A percentile compares a stretch with the other conserved stretches of the same genome.
These are phyloP conservation scores for Temnopleurus reevesii DNA, from an alignment of 53 echinoderm and acorn worm species.

Conservation along the genomic window DNA sequence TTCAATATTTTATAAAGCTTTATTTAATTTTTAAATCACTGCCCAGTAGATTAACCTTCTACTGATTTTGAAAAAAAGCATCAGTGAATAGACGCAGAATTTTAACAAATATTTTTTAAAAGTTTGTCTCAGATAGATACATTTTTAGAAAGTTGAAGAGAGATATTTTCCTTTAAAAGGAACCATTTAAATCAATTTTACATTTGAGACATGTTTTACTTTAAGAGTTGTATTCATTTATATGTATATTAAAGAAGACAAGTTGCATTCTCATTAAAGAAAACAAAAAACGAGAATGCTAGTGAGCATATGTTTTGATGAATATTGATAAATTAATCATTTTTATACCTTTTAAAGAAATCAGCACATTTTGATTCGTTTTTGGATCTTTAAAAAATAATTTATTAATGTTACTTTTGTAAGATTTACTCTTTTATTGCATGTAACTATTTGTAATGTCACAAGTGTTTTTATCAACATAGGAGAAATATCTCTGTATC, in stretches of 20 bases:
- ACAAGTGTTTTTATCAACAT: background rate
- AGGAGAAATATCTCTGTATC: conserved; percentile 1
- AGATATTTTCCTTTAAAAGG: background rate
- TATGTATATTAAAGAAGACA: background rate
- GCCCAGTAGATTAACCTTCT: background rate
- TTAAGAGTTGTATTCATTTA: background rate
- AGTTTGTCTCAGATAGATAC: background rate
- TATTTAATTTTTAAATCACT: conserved; percentile 12
- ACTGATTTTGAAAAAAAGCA: background rate
- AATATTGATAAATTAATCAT: background rate
- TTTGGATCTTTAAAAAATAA: background rate
- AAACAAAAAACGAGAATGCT: no score
- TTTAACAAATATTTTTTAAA: no score
- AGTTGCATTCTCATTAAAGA: background rate
- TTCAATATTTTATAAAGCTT: conserved; percentile 13
- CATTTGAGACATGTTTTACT: background rate
- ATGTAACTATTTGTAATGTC: background rate
- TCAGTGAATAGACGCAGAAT: background rate
- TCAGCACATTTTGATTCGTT: conserved; percentile 16
- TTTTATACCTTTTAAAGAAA: conserved; percentile 2
- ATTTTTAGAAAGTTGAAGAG: background rate
- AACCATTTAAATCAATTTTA: background rate
- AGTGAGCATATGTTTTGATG: background rate
- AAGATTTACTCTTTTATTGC: conserved; percentile 2
- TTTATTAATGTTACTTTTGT: conserved; percentile 14